A percentile compares a stretch with the other conserved stretches of the same genome.
These are phyloP conservation scores for Drosophila limbata DNA, from an alignment of 2,888 invertebrate species.

Conservation along the genomic window DNA sequence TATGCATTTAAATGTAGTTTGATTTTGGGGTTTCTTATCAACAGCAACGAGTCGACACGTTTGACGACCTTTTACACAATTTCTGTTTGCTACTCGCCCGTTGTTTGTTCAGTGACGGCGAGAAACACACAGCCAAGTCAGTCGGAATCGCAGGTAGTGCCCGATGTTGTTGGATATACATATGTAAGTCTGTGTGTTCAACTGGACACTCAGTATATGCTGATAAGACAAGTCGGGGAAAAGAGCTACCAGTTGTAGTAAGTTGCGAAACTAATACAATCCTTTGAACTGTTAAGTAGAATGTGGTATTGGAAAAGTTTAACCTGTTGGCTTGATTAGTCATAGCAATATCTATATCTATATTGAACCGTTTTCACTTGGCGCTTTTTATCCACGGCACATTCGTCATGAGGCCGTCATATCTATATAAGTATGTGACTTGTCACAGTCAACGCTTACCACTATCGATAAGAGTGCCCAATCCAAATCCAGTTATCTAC, in stretches of 20 bases:
- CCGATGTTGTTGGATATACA: neutral
- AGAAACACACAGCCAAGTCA: conserved; percentile 5
- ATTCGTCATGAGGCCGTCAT: conserved; percentile 62
- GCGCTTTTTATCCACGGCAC: conserved; percentile 47
- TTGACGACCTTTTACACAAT: conserved; percentile 71
- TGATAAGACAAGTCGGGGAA: conserved; percentile 5
- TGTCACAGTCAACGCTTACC: conserved; percentile 51
- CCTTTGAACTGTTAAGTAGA: neutral
- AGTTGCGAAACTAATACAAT: conserved; percentile 1
- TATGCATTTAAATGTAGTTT: conserved; percentile 21
- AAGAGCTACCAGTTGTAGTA: conserved; percentile 7
- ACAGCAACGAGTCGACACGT: conserved; percentile 32
- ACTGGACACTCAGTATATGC: conserved; percentile 17
- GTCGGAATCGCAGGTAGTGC: conserved; percentile 26
- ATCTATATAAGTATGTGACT: conserved; percentile 27
- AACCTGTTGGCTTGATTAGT: conserved; percentile 40
- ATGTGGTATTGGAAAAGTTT: neutral
- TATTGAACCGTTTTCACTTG: conserved; percentile 43
- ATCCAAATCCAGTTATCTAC: conserved; percentile 80
- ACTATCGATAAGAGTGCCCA: conserved; percentile 75
- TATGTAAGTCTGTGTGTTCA: conserved; percentile 1
- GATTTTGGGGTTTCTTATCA: conserved; percentile 65
- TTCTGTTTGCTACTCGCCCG: conserved; percentile 45
- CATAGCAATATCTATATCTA: conserved; percentile 29
- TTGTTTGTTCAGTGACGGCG: conserved; percentile 50